Conservation (phyloP, 2,797 vertebrate species). For the Leptoclinus maculatus region DNA sequence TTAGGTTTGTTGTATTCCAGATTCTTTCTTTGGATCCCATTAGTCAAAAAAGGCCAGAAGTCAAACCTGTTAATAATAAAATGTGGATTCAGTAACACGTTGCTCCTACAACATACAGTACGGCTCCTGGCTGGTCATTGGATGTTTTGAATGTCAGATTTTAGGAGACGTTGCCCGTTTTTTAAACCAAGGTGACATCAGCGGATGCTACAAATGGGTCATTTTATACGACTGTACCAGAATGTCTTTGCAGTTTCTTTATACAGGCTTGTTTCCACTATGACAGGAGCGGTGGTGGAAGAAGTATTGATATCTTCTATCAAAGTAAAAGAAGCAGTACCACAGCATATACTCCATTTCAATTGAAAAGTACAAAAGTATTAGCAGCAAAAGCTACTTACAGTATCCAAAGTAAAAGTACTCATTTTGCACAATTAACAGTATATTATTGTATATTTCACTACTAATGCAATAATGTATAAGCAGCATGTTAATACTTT, state of each 20-base stretch:
- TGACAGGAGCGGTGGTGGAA: neutral
- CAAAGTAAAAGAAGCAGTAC: neutral
- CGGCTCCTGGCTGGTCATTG: neutral
- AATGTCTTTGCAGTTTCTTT: neutral
- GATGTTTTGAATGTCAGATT: neutral
- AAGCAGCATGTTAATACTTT: neutral
- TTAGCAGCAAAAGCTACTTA: neutral
- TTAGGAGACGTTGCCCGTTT: neutral
- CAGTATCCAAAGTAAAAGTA: neutral
- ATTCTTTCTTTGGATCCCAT: conserved; percentile 40
- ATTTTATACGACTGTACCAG: neutral
- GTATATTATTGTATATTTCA: neutral
- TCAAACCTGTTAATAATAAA: conserved; percentile 47
- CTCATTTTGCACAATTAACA: too few relatives aligned
- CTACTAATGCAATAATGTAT: neutral
- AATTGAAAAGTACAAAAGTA: neutral
- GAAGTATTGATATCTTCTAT: neutral
- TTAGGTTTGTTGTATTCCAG: conserved; percentile 28
- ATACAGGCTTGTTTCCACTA: neutral
- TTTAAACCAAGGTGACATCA: neutral
- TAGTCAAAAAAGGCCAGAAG: conserved; percentile 42
- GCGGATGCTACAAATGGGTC: neutral
- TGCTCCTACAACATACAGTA: neutral
- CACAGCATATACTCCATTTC: neutral
- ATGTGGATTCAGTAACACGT: conserved; percentile 24